Evolutionary conservation across 1,140 invertebrate genomes (phyloP), one percentile per base, ranked within the genome.

Genomic region (Reticulitermes speratus): DNA sequence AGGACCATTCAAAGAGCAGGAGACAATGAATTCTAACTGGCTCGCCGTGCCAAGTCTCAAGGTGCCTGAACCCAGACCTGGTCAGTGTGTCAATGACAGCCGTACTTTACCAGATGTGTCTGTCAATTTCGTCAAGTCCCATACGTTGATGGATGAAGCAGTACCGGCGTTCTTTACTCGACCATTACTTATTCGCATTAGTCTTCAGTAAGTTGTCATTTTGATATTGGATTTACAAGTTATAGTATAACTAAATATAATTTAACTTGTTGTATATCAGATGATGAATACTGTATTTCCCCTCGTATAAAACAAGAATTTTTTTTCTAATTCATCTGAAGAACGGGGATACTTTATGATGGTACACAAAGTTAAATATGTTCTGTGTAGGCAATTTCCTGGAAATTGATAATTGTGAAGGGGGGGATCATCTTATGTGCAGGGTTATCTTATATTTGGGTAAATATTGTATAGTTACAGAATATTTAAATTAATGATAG

Each of bases 61-160:
- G 90, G 95, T 97, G 69, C 97, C 97, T 2, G 94, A 96, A 87
- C 96, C 96, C 6, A 92, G 96, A 88, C 97, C 96, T 3, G 97
- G 96, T 21, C 94, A 96, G 88, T 99, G 98, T 91, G 96, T 97
- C 3, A 97, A 97, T 89, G 97, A 99, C 90, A 98, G 97, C 44
- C 93, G 96, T 86, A 96, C 95, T 9, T 92, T 99, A 75, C 94
- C 96, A 12, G 97, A 98, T 89, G 94, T 95, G 45, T 95, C 96
- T 9, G 95, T 99, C 0, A 98, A 98, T 91, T 99, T 99, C 90
- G 96, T 99, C 87, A 98, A 98, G 90, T 95, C 95, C n/a, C 98
- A 99, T 93, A 96, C 98, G 0, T 92, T 99, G 45, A 99, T 99
- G 98, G 97, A 99, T 91, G 94, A 95, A 89, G 95, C 97, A 44